Evolutionary conservation across 2,888 invertebrate species (phyloP), one percentile per base, ranked within the genome.

Genomic region (Myopa tessellatipennis): DNA sequence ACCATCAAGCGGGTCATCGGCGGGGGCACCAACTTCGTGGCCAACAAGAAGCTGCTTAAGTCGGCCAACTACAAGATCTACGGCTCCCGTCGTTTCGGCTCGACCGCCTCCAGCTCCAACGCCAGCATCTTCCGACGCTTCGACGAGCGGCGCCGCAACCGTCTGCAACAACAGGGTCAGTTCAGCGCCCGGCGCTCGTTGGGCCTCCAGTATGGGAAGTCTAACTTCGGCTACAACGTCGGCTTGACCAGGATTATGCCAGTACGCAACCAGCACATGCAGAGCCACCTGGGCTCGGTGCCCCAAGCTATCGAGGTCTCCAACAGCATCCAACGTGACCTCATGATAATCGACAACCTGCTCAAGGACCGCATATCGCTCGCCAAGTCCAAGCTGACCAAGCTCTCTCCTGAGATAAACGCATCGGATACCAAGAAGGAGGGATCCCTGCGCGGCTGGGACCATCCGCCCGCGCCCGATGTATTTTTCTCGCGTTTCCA

Each of bases 61-160:
- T 80, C 82, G 0, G 82, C 83, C 0, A 84, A 82, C 75, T 83
- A 81, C 7, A 83, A 83, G 68, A 84, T 84, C 77, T 84, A 84
- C 60, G 80, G 81, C 10, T 73, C 81, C 0, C 79, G 82, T 4
- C 81, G 80, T 10, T 84, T 82, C 65, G 80, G 82, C 38, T 83
- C 84, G 4, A 83, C 82, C 74, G 80, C 80, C 5, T 82, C 83
- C 7, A 84, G 84, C 45, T 83, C 83, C 0, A 81, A 78, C 55
- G 82, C 82, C 0, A 84, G 83, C 71, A 69, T 83, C 1, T 76
- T 80, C 36, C 83, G 81, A 0, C 82, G 79, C 14, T 75, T 68
- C 50, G 79, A 78, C 1, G 83, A 83, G n/a, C 79, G 81, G 2
- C 81, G 80, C 34, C 77, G 2, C 82, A 81, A 36, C 26, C 79